Evolutionary conservation across 2,888 invertebrate species (phyloP).

Genomic region (Drosophila anomelani): DNA sequence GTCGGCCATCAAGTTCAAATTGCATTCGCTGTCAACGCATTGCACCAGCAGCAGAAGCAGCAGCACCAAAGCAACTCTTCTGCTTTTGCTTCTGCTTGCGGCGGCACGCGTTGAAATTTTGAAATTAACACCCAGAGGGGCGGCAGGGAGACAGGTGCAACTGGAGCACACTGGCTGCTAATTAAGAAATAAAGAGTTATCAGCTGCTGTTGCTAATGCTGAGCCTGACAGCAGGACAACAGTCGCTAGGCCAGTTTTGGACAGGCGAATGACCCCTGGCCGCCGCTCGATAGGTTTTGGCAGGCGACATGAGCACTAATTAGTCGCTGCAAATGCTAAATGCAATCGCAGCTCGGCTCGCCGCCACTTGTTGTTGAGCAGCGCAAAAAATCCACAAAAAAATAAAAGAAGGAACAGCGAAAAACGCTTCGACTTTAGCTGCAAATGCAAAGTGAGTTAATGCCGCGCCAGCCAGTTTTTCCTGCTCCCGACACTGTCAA

Average conservation of each 20-base stretch:
- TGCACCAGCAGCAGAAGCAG: conserved; percentile 43
- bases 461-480: conserved; percentile 51
- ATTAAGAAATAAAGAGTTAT: conserved; percentile 78
- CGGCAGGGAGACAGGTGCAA: conserved; percentile 34
- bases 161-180: conserved; percentile 67
- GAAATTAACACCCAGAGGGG: conserved; percentile 69
- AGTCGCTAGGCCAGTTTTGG: conserved; percentile 4
- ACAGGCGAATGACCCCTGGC: conserved; percentile 25
- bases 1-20: conserved; percentile 82
- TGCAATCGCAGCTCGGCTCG: conserved; percentile 61
- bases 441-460: conserved; percentile 73
- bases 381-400: conserved; percentile 12
- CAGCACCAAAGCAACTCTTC: background rate
- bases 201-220: conserved; percentile 43
- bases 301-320: conserved; percentile 79
- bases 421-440: conserved; percentile 37
- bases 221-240: conserved; percentile 64
- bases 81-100: conserved; percentile 31
- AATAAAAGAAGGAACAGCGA: conserved; percentile 29
- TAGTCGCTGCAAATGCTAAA: conserved; percentile 64
- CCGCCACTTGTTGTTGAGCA: conserved; percentile 58
- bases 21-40: conserved; percentile 81
- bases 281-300: conserved; percentile 62
- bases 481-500: conserved; percentile 68
- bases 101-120: conserved; percentile 75